These are phyloP conservation scores for Oscheius sp. DNA, from an alignment of 2,888 invertebrate genomes.

Conservation along the genomic window DNA sequence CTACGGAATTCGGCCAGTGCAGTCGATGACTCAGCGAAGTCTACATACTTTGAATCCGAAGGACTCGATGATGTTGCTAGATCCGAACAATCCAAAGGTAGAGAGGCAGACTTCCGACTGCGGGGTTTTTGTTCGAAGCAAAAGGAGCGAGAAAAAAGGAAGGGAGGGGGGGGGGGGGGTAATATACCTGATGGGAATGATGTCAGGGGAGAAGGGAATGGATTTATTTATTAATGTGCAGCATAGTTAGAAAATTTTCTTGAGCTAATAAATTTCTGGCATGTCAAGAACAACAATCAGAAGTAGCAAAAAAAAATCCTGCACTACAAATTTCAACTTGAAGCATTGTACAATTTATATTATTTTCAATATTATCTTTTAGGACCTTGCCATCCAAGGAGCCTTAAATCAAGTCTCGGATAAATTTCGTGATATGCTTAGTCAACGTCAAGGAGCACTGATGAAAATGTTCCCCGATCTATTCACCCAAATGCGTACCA, in stretches of 20 bases:
- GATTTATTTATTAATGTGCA: too few relatives aligned
- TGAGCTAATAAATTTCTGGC: too few relatives aligned
- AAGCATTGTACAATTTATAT: neutral
- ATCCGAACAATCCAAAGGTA: slow-evolving; percentile 51
- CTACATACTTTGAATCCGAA: slow-evolving; percentile 16
- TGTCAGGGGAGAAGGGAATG: too few relatives aligned
- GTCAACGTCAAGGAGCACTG: slow-evolving; percentile 57
- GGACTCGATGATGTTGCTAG: slow-evolving; percentile 40
- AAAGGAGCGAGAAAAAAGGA: too few relatives aligned
- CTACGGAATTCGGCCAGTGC: slow-evolving; percentile 54
- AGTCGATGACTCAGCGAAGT: slow-evolving; percentile 27
- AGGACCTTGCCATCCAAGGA: slow-evolving; percentile 49
- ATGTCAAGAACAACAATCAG: neutral
- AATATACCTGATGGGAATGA: too few relatives aligned
- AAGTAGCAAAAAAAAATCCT: neutral
- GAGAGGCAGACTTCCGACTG: neutral
- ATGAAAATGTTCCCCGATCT: slow-evolving; percentile 66
- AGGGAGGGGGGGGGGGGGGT: too few relatives aligned
- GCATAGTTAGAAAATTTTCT: too few relatives aligned
- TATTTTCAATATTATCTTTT: slow-evolving; percentile 23
- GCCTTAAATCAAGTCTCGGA: slow-evolving; percentile 56
- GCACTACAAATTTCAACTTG: neutral
- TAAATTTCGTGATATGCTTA: slow-evolving; percentile 57
- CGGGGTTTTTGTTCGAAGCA: too few relatives aligned
- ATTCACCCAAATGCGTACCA: slow-evolving; percentile 61